Evolutionary conservation across 2,888 invertebrate genomes (phyloP), one percentile per base, ranked within the genome.

Genomic region (Fragum sueziense): DNA sequence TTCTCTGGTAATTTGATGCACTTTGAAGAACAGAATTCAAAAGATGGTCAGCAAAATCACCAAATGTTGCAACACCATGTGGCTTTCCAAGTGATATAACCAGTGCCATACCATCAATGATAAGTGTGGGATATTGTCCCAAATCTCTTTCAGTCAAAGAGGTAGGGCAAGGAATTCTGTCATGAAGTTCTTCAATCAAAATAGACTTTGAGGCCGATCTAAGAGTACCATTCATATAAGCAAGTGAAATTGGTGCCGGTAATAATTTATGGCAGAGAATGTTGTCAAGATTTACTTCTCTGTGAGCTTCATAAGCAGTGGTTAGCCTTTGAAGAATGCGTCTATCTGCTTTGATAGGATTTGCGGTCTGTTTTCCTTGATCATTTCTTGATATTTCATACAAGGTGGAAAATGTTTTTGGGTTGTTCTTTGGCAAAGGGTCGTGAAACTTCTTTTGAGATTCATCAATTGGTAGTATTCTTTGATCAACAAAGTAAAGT

Each of bases 391-490:
- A n/a, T n/a, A n/a, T n/a, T n/a, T n/a, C n/a, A n/a, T n/a, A n/a
- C n/a, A n/a, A n/a, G 41, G 41, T 41, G 41, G 59, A 27, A 27
- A 59, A 59, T 59, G 57, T 57, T 22, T n/a, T n/a, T 57, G 57
- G n/a, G 14, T 57, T 57, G 57, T 57, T 57, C 25, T 27, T 17
- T 9, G 14, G 29, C 59, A 59, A 59, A 25, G 14, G 59, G 59
- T 59, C 59, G 17, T 27, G 59, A 27, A 59, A 59, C 27, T 59
- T 59, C 6, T 27, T 27, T 27, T 59, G 22, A 22, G 27, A 29
- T 9, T 59, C 59, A 2, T 59, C 59, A 27, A 22, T 25, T 17
- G 59, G 59, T 17, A 59, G 27, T 9, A 59, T 22, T 25, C 59
- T 59, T 59, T 25, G 25, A 27, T 11, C 14, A 59, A 59, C 59